phyloP scores from a whole-genome alignment of 2,797 vertebrate genomes.

The Neopelma chrysocephalum region DNA sequence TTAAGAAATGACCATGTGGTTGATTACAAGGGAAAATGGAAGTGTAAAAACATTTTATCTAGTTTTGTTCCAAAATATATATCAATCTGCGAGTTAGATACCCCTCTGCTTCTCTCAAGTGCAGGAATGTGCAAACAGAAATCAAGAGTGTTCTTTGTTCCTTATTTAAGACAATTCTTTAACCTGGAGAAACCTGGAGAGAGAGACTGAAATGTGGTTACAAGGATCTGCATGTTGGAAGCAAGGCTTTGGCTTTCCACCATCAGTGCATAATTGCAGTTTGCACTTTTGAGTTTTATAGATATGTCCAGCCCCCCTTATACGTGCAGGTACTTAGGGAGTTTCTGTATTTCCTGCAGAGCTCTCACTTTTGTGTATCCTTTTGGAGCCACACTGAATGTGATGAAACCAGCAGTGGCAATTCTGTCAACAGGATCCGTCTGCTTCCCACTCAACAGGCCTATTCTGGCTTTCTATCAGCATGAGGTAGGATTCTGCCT shows the following conservation, averaged over 20 bases:
- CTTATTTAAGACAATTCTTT: not conserved
- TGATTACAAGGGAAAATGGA: not conserved
- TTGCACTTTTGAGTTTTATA: not conserved
- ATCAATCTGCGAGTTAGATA: not conserved
- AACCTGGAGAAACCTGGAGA: not conserved
- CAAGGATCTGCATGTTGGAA: not conserved
- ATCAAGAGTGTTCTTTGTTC: not conserved
- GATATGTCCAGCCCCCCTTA: not conserved
- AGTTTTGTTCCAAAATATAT: not conserved
- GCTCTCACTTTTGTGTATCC: constrained; percentile 94
- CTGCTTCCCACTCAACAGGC: constrained; percentile 95
- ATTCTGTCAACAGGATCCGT: constrained; percentile 93
- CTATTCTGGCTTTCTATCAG: constrained; percentile 90
- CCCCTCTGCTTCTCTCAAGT: not conserved
- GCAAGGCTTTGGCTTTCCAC: not conserved
- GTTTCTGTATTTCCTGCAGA: constrained; percentile 72
- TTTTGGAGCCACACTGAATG: constrained; percentile 91
- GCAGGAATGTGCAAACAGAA: not conserved
- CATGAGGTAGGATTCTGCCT: constrained; percentile 79
- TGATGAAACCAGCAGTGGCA: constrained; percentile 92
- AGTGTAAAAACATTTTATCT: not conserved
- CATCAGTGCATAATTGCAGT: not conserved
- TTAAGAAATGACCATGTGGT: not conserved
- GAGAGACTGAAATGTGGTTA: not conserved
- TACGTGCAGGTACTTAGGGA: not conserved